Conservation (phyloP, 2,797 vertebrate species). For the Champsocephalus esox region DNA sequence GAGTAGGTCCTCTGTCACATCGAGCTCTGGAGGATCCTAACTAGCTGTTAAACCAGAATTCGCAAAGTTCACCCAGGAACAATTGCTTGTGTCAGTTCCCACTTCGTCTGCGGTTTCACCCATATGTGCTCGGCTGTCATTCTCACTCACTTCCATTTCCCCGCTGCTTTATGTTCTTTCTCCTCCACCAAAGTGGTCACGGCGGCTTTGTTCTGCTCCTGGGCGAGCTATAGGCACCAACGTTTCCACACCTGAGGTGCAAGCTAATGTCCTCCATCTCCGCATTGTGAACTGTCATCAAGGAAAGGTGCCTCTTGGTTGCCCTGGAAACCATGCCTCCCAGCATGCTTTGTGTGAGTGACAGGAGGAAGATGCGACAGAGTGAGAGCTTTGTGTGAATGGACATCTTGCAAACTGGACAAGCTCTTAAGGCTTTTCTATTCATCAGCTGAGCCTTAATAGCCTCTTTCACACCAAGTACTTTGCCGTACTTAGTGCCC, state of each 20-base stretch:
- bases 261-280: conserved; percentile 76
- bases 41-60: conserved; percentile 51
- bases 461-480: too few relatives aligned
- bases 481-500: too few relatives aligned
- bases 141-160: conserved; percentile 4
- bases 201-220: conserved; percentile 58
- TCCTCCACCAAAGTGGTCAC: conserved; percentile 6
- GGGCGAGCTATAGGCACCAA: conserved; percentile 55
- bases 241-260: conserved; percentile 74
- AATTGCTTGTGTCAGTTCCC: conserved; percentile 22
- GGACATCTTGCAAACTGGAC: conserved; percentile 64
- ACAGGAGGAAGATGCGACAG: conserved; percentile 79
- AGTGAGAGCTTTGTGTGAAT: conserved; percentile 71
- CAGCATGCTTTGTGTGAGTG: conserved; percentile 81
- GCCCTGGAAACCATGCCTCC: conserved; percentile 82
- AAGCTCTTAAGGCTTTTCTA: conserved; percentile 29
- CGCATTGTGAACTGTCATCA: conserved; percentile 78
- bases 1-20: conserved; percentile 59
- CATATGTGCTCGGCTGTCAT: neutral
- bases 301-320: conserved; percentile 80
- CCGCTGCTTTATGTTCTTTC: neutral
- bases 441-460: conserved; percentile 6
- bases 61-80: conserved; percentile 48
- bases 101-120: conserved; percentile 17
- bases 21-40: conserved; percentile 54